phyloP scores from a whole-genome alignment of 2,797 vertebrate genomes.

The Chromis chromis region DNA sequence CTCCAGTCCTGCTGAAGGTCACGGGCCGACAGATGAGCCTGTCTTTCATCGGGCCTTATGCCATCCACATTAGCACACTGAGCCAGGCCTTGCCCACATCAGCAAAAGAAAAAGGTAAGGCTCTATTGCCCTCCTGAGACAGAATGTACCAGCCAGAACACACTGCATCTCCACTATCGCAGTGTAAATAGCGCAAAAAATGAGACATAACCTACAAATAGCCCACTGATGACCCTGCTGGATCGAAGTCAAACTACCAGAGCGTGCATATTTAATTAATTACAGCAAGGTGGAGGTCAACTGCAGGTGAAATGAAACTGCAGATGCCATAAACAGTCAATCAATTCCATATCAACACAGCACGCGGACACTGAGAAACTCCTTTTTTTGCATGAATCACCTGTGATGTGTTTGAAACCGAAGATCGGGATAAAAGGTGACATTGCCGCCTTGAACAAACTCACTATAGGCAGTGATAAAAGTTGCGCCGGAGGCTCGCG shows the following conservation, averaged over 20 bases:
- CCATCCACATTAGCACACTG: slow-evolving; percentile 52
- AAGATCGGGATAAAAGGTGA: not conserved
- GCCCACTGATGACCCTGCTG: not conserved
- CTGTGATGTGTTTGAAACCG: not conserved
- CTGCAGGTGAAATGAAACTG: slow-evolving; percentile 12
- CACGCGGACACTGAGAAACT: not conserved
- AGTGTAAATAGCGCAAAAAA: slow-evolving; percentile 41
- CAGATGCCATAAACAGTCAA: slow-evolving; percentile 6
- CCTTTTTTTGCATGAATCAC: not conserved
- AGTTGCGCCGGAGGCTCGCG: not conserved
- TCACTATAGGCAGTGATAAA: not conserved
- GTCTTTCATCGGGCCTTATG: slow-evolving; percentile 44
- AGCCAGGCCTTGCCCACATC: slow-evolving; percentile 46
- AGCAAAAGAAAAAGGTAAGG: slow-evolving; percentile 55
- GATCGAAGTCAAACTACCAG: slow-evolving; percentile 7
- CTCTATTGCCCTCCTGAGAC: slow-evolving; percentile 67
- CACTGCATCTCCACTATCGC: not conserved
- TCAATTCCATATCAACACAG: not conserved
- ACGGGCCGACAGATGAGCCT: slow-evolving; percentile 35
- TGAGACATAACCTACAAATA: slow-evolving; percentile 16
- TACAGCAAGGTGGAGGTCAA: slow-evolving; percentile 6
- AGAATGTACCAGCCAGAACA: slow-evolving; percentile 37
- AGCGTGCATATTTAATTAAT: slow-evolving; percentile 24
- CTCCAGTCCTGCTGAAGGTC: slow-evolving; percentile 60
- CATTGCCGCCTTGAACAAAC: not conserved